Evolutionary conservation across 2,888 invertebrate genomes (phyloP).

Genomic region (Coleophora flavipennella): DNA sequence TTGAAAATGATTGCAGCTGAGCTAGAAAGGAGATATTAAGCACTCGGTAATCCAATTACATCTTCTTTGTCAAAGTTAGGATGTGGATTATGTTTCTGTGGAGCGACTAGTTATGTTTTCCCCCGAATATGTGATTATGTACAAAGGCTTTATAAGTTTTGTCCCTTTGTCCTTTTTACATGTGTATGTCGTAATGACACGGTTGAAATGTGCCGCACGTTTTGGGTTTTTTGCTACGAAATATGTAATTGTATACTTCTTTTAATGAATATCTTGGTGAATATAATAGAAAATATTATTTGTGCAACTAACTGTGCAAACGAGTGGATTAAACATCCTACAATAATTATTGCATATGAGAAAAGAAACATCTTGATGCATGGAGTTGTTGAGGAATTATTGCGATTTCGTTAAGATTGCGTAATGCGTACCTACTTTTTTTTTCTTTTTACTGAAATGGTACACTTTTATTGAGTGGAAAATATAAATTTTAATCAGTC

Average conservation of each 20-base stretch:
- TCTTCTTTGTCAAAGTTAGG: slow-evolving; percentile 64
- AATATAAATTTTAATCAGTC: too few relatives aligned
- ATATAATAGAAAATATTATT: too few relatives aligned
- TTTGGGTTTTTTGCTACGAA: slow-evolving; percentile 13
- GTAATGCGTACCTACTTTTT: too few relatives aligned
- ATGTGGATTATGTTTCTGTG: slow-evolving; percentile 70
- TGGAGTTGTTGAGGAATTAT: too few relatives aligned
- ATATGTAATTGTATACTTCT: slow-evolving; percentile 6
- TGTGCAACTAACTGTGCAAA: too few relatives aligned
- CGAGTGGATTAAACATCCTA: too few relatives aligned
- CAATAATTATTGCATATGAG: too few relatives aligned
- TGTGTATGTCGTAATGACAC: slow-evolving; percentile 42
- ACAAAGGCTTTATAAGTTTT: slow-evolving; percentile 44
- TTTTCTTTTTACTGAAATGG: too few relatives aligned
- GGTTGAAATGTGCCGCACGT: slow-evolving; percentile 28
- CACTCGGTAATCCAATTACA: slow-evolving; percentile 69
- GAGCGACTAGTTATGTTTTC: slow-evolving; percentile 56
- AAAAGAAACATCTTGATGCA: too few relatives aligned
- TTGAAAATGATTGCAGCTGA: slow-evolving; percentile 28
- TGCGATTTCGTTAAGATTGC: too few relatives aligned
- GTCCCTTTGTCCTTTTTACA: slow-evolving; percentile 45
- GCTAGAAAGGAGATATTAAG: slow-evolving; percentile 65
- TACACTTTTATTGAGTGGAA: too few relatives aligned
- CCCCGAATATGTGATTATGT: slow-evolving; percentile 51
- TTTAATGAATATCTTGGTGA: too few relatives aligned